Evolutionary conservation across 1,140 invertebrate species (phyloP).

Genomic region (Odontomachus brunneus): DNA sequence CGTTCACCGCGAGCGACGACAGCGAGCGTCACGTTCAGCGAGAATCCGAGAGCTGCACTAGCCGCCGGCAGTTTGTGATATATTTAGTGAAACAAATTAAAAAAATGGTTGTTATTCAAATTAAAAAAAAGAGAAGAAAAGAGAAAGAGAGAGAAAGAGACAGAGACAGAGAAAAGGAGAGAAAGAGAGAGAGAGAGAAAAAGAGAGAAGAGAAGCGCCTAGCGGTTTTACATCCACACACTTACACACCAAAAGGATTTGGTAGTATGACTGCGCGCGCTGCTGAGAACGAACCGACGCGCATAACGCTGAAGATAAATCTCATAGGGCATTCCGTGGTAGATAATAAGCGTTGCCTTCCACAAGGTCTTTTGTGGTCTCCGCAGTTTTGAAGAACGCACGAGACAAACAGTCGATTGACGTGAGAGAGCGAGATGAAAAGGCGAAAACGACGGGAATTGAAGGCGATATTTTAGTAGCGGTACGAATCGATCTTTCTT

Average conservation of each 20-base stretch:
- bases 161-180: conserved; percentile 15
- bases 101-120: conserved; percentile 84
- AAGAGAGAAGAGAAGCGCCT: conserved; percentile 73
- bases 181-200: conserved; percentile 19
- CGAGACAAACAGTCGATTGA: not conserved
- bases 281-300: conserved; percentile 63
- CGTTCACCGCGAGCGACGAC: not conserved
- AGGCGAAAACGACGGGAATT: not conserved
- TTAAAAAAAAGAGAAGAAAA: conserved; percentile 70
- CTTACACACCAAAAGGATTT: conserved; percentile 76
- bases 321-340: conserved; percentile 70
- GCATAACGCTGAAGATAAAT: conserved; percentile 65
- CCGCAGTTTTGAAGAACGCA: conserved; percentile 8
- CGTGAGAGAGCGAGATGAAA: not conserved
- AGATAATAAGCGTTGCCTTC: conserved; percentile 30
- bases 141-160: conserved; percentile 17
- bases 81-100: conserved; percentile 83
- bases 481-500: not conserved
- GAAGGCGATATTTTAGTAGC: not conserved
- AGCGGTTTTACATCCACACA: conserved; percentile 82
- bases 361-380: conserved; percentile 16
- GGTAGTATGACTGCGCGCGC: conserved; percentile 57
- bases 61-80: conserved; percentile 84
- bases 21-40: conserved; percentile 57
- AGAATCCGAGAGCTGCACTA: conserved; percentile 72